Conservation (phyloP, 2,113 vertebrate genomes). For the Heterocephalus glaber region DNA sequence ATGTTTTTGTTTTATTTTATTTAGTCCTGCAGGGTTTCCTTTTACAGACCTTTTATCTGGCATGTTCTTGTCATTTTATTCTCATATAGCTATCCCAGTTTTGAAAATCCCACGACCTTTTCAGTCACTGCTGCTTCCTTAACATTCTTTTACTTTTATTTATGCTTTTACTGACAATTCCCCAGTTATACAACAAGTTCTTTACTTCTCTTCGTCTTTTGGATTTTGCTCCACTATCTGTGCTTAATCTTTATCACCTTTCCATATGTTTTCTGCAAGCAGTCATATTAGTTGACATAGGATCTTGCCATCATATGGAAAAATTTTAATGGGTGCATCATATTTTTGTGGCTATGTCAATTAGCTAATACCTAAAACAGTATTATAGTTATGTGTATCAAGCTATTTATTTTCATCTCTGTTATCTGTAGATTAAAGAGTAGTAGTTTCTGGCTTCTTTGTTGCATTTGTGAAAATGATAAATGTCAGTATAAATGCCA, state of each 20-base stretch:
- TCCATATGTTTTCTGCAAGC: not conserved
- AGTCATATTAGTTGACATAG: not conserved
- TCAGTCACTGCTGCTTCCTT: not conserved
- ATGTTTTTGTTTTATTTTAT: not conserved
- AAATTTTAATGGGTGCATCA: not conserved
- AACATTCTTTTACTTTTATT: not conserved
- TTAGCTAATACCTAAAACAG: not conserved
- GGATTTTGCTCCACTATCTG: not conserved
- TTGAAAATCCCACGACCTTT: not conserved
- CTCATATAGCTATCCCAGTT: rapidly evolving
- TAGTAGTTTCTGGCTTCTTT: not conserved
- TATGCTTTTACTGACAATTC: not conserved
- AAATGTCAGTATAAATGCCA: constrained; percentile 17
- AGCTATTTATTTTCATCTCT: not conserved
- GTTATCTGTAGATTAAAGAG: not conserved
- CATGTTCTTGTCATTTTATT: not conserved
- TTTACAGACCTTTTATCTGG: not conserved
- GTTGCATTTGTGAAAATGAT: not conserved
- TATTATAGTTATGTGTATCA: not conserved
- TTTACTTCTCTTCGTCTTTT: not conserved
- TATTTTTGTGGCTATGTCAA: not conserved
- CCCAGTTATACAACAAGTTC: not conserved
- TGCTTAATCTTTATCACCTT: not conserved
- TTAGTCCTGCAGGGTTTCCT: not conserved
- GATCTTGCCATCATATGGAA: not conserved